A percentile compares a stretch with the other conserved stretches of the same genome.
These are phyloP conservation scores for Chiloscyllium plagiosum DNA, from an alignment of 2,113 vertebrate species.

Conservation along the genomic window DNA sequence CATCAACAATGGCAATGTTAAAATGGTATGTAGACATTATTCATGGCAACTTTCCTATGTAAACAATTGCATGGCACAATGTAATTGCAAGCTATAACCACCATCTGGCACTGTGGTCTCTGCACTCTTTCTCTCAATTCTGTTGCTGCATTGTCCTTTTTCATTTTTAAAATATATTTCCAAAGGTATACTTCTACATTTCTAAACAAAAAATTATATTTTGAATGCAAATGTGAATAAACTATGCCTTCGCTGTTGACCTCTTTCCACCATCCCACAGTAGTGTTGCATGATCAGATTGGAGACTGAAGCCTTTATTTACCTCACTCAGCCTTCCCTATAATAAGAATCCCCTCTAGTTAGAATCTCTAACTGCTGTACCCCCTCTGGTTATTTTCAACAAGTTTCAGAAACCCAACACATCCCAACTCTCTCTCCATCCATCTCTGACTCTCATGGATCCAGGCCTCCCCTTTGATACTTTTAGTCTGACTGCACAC, in stretches of 20 bases:
- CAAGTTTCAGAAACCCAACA: not conserved
- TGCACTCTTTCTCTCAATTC: not conserved
- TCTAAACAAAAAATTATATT: not conserved
- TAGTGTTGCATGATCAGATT: not conserved
- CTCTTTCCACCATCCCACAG: not conserved
- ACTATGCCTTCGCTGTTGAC: not conserved
- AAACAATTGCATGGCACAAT: constrained; percentile 3
- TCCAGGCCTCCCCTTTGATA: not conserved
- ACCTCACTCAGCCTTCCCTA: not conserved
- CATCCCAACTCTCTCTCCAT: not conserved
- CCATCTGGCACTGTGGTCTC: not conserved
- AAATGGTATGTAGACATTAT: constrained; percentile 13
- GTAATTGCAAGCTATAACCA: not conserved
- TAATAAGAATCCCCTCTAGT: too few species aligned
- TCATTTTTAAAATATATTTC: not conserved
- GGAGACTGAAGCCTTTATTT: not conserved
- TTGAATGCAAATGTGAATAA: not conserved
- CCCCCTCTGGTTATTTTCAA: not conserved
- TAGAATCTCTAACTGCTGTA: not conserved
- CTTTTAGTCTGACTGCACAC: too few species aligned
- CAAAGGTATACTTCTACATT: not conserved
- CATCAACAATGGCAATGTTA: constrained; percentile 4
- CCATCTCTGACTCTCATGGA: not conserved
- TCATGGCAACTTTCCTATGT: constrained; percentile 5
- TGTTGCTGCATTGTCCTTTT: not conserved